Evolutionary conservation across 2,888 invertebrate genomes (phyloP).

Genomic region (Andrena bicolor): DNA sequence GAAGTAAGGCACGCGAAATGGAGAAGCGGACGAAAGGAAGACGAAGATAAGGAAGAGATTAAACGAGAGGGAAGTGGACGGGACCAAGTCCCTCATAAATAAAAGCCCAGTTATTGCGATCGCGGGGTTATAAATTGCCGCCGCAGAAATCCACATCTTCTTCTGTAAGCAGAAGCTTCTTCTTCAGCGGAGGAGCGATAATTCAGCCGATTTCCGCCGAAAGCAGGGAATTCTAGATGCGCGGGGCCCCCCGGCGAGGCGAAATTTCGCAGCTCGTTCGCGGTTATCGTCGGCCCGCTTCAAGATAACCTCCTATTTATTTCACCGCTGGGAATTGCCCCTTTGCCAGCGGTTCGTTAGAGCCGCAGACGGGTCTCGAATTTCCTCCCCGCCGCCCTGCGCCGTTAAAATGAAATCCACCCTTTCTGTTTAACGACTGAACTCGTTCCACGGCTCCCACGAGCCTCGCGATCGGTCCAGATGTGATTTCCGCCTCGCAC

Average conservation of each 20-base stretch:
- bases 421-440: conserved; percentile 24
- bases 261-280: conserved; percentile 52
- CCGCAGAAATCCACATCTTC: background rate
- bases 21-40: background rate
- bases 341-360: conserved; percentile 38
- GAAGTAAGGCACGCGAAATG: background rate
- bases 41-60: background rate
- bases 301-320: conserved; percentile 46
- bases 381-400: conserved; percentile 3
- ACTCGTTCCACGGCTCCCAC: conserved; percentile 24
- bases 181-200: background rate
- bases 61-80: background rate
- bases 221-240: conserved; percentile 6
- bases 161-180: background rate
- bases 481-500: conserved; percentile 35
- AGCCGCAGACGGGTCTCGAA: conserved; percentile 23
- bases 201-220: conserved; percentile 4
- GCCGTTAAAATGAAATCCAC: conserved; percentile 43
- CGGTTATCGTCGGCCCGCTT: conserved; percentile 34
- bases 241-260: background rate
- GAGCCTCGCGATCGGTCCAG: conserved; percentile 23
- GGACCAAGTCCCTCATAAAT: background rate
- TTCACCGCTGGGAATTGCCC: conserved; percentile 30
- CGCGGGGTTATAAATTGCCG: conserved; percentile 1
- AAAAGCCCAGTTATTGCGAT: conserved; percentile 4